Percentiles rank a stretch among this genome's conserved stretches.
These are phyloP conservation scores for Xenentodon cancila DNA, from an alignment of 2,797 vertebrate genomes.

Conservation along the genomic window DNA sequence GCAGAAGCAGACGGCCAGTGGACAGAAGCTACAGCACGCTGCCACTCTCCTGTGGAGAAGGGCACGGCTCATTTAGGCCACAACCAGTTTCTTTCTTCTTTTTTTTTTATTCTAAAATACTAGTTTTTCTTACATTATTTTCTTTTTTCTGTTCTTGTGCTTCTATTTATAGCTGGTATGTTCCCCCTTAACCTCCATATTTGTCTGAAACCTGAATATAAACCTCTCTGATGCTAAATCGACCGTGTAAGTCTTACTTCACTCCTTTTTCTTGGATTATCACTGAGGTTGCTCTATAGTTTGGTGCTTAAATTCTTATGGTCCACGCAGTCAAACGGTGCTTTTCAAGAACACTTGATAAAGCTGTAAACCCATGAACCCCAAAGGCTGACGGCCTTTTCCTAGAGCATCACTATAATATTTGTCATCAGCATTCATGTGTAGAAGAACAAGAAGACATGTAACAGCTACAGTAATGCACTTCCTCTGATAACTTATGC, in stretches of 20 bases:
- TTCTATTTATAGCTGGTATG: conserved; percentile 29
- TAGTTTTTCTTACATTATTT: neutral
- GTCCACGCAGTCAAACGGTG: no score
- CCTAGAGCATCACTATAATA: no score
- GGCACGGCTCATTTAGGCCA: conserved; percentile 25
- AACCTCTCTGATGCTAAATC: neutral
- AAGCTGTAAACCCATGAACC: no score
- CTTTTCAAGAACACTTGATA: no score
- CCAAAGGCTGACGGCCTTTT: no score
- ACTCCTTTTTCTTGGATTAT: no score
- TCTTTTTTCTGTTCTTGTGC: conserved; percentile 26
- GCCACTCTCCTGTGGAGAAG: conserved; percentile 20
- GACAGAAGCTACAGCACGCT: conserved; percentile 45
- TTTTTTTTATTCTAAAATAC: conserved; percentile 20
- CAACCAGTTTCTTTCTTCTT: conserved; percentile 9
- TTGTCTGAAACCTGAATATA: conserved; percentile 3
- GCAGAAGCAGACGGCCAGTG: conserved; percentile 55
- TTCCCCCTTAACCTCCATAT: conserved; percentile 10
- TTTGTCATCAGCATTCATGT: no score
- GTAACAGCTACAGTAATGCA: no score
- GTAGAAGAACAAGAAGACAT: no score
- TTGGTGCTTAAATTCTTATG: no score
- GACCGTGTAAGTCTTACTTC: neutral
- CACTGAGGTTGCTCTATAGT: no score
- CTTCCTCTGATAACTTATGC: no score